Conservation (phyloP, 1,140 invertebrate species). For the Plectus sambesii region DNA sequence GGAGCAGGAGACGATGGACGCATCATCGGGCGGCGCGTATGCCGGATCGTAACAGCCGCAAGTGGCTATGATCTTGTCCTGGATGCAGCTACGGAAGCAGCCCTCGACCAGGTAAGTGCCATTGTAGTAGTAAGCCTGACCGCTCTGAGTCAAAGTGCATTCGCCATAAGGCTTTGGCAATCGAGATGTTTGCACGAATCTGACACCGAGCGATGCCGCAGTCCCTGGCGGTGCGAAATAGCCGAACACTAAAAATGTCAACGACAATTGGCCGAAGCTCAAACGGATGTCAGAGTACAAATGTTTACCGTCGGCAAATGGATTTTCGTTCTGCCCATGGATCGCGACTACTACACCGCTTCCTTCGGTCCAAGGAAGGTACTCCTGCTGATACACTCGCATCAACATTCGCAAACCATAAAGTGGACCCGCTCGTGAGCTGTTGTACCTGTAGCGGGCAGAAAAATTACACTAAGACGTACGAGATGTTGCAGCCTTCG, state of each 20-base stretch:
- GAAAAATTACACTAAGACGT: slow-evolving; percentile 2
- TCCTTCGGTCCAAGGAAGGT: slow-evolving; percentile 27
- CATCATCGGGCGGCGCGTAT: slow-evolving; percentile 12
- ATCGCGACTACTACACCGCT: slow-evolving; percentile 23
- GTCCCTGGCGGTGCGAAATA: slow-evolving; percentile 26
- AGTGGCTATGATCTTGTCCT: slow-evolving; percentile 25
- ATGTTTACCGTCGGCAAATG: slow-evolving; percentile 15
- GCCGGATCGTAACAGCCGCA: slow-evolving; percentile 30
- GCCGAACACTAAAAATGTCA: no score
- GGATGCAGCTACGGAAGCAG: slow-evolving; percentile 30
- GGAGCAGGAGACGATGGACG: slow-evolving; percentile 4
- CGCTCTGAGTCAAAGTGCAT: slow-evolving; percentile 17
- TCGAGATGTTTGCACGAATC: slow-evolving; percentile 21
- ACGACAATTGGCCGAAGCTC: no score
- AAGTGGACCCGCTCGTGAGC: slow-evolving; percentile 25
- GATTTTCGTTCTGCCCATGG: slow-evolving; percentile 9
- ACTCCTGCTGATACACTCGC: slow-evolving; percentile 19
- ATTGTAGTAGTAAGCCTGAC: slow-evolving; percentile 12
- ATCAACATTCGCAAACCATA: slow-evolving; percentile 30
- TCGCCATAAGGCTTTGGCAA: slow-evolving; percentile 24
- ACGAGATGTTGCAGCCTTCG: slow-evolving; percentile 21
- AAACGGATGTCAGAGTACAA: neutral
- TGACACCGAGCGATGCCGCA: slow-evolving; percentile 24
- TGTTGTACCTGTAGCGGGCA: neutral
- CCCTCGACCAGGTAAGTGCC: slow-evolving; percentile 23